These are phyloP conservation scores for Mastomys natalensis DNA, from an alignment of 2,113 vertebrate species.

Conservation along the genomic window DNA sequence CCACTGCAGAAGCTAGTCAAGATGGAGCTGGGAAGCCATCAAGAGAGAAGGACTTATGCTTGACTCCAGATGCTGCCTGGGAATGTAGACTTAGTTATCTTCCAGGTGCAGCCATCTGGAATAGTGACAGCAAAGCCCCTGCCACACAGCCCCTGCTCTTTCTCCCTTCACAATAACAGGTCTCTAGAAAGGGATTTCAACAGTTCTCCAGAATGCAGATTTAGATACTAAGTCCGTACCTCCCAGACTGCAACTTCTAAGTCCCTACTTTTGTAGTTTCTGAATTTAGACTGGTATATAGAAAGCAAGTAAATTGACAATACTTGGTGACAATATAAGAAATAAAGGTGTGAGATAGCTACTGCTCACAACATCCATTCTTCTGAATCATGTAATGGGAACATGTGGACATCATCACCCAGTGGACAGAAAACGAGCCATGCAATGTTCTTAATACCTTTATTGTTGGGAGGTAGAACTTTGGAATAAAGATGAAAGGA, in stretches of 20 bases:
- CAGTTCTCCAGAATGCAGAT: background rate
- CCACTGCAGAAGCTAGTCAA: background rate
- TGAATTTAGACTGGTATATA: background rate
- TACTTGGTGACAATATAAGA: background rate
- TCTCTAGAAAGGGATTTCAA: background rate
- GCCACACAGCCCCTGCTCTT: background rate
- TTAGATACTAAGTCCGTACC: background rate
- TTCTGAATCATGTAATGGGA: background rate
- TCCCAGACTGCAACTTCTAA: background rate
- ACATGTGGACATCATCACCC: background rate
- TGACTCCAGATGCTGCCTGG: background rate
- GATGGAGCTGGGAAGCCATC: no score
- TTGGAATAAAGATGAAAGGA: background rate
- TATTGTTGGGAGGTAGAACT: background rate
- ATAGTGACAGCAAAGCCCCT: background rate
- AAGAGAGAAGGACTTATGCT: background rate
- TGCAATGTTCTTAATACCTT: background rate
- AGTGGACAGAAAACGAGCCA: background rate
- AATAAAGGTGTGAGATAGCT: background rate
- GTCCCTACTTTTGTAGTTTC: background rate
- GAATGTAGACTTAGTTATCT: background rate
- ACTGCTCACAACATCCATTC: background rate
- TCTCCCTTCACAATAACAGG: background rate
- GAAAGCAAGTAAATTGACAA: background rate
- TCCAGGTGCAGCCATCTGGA: background rate